Evolutionary conservation across 2,888 invertebrate genomes (phyloP), one percentile per base, ranked within the genome.

Genomic region (Salpingus planirostris): DNA sequence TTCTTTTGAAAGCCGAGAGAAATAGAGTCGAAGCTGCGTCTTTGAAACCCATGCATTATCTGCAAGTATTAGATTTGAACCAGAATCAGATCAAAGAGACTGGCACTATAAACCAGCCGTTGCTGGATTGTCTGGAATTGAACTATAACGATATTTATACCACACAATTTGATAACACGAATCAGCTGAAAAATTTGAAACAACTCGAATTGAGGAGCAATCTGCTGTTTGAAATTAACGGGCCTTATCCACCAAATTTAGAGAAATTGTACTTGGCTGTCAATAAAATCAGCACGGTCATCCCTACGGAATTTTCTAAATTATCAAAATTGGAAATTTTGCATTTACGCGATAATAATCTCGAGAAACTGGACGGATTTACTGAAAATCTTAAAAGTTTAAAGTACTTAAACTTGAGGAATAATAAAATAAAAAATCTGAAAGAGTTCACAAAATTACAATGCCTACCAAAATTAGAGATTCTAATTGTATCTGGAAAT

Each of bases 321-420:
- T 65, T 84, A 44, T 52, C 57, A 0, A 73, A 76, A 47, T 59
- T 90, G 36, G 71, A 74, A 38, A 73, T 80, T 11, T 60, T 90
- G 8, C 87, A 89, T 52, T 59, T 88, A 18, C 73, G 87, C 1
- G 69, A 72, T 24, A 90, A 90, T 60, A 70, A 68, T 7, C 65
- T 78, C 35, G 66, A 59, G 27, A 58, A 63, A 23, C 50, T 78
- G 7, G 60, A 70, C 15, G 76, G 76, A 1, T 76, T 78, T 40
- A 52, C 62, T 6, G 49, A 55, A 7, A 46, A 40, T 1, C 50
- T 69, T 21, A 58, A 35, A 3, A 71, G 69, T 36, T 55, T 78
- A 11, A 57, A 55, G 15, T 77, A 77, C 36, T 24, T 78, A 1
- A 78, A 78, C 53, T 43, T 78, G 14, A 57, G 78, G 1, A 66